A percentile compares a stretch with the other conserved stretches of the same genome.
Conservation (phyloP, 2,797 vertebrate species). For the Platyrinchus mystaceus region DNA sequence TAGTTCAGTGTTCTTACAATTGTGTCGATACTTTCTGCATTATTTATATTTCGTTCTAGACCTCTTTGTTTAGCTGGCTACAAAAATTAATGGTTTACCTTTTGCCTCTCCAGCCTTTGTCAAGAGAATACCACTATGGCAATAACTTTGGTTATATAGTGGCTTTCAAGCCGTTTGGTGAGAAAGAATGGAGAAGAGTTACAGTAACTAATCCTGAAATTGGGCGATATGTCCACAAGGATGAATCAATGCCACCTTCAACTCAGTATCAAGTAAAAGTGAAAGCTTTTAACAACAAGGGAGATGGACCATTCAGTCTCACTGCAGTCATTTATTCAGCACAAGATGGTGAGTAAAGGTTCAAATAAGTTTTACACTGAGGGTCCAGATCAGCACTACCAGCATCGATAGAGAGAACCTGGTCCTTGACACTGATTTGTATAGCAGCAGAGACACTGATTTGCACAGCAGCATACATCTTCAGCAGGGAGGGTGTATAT, state of each 20-base stretch:
- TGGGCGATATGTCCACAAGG: slow-evolving; percentile 89
- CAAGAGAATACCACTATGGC: slow-evolving; percentile 92
- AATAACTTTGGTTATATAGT: slow-evolving; percentile 93
- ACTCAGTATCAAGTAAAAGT: slow-evolving; percentile 93
- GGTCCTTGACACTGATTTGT: not conserved
- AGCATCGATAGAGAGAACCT: not conserved
- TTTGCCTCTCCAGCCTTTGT: slow-evolving; percentile 84
- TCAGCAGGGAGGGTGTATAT: not conserved
- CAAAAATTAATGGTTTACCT: not conserved
- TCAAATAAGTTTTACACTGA: not conserved
- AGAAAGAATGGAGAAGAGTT: slow-evolving; percentile 87
- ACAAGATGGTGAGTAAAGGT: slow-evolving; percentile 84
- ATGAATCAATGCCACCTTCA: slow-evolving; percentile 82
- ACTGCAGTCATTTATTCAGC: slow-evolving; percentile 86
- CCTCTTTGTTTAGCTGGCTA: not conserved
- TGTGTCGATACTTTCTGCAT: not conserved
- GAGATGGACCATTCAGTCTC: slow-evolving; percentile 92
- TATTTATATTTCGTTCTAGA: not conserved
- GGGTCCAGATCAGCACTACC: not conserved
- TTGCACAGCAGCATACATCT: not conserved
- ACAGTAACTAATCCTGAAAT: slow-evolving; percentile 87
- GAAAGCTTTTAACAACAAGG: slow-evolving; percentile 90
- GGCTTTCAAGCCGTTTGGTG: slow-evolving; percentile 86
- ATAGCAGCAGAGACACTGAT: not conserved
- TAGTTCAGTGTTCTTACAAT: not conserved